phyloP scores from a whole-genome alignment of 2,888 invertebrate genomes.

The Philereme transversata region DNA sequence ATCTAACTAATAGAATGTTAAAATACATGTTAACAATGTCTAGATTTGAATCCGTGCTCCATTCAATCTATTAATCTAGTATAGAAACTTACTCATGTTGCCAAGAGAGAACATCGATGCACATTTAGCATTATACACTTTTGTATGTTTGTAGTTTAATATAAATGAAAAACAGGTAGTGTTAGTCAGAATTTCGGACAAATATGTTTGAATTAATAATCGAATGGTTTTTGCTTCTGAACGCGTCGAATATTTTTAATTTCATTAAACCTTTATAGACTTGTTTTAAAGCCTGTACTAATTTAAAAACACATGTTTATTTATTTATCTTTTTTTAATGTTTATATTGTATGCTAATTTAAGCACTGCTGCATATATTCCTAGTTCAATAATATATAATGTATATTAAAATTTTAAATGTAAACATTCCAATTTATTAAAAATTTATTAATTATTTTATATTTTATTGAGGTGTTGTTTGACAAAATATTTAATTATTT shows the following conservation, averaged over 20 bases:
- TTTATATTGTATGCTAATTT: neutral
- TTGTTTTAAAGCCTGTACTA: neutral
- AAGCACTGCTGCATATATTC: neutral
- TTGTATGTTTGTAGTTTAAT: conserved; percentile 58
- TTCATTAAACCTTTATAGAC: neutral
- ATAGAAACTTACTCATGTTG: conserved; percentile 47
- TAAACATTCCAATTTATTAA: conserved; percentile 25
- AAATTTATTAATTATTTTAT: conserved; percentile 10
- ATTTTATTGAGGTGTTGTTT: conserved; percentile 1
- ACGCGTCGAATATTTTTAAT: neutral
- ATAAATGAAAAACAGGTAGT: conserved; percentile 14
- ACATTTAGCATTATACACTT: conserved; percentile 46
- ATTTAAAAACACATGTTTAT: neutral
- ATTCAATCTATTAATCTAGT: conserved; percentile 3
- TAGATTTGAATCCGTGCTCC: conserved; percentile 4
- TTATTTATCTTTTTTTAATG: neutral
- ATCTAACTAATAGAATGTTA: conserved; percentile 32
- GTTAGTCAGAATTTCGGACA: conserved; percentile 4
- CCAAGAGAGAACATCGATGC: conserved; percentile 54
- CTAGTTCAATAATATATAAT: neutral
- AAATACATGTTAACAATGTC: conserved; percentile 1
- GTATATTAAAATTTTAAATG: neutral
- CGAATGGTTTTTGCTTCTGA: neutral
- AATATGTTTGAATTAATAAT: neutral
- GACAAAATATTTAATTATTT: conserved; percentile 9